Evolutionary conservation across 2,888 invertebrate genomes (phyloP), one percentile per base, ranked within the genome.

Genomic region (Actias luna): DNA sequence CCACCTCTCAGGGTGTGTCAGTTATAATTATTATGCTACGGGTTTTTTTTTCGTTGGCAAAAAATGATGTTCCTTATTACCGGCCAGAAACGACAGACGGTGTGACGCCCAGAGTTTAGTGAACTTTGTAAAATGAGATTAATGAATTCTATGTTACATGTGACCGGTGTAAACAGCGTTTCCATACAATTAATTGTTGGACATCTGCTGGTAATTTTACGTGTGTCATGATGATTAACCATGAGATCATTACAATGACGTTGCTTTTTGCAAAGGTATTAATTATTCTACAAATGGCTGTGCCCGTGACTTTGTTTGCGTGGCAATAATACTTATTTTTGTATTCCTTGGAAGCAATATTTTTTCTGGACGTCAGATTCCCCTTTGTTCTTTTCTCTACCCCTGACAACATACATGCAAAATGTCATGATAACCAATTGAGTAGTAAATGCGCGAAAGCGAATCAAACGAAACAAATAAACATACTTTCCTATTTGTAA

Each of bases 11-110:
- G 55, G 55, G 59, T 57, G 39, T 46, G 63, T 59, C 59, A 63
- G 33, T 63, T 63, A 55, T 63, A 63, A 55, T 63, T 60, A 59
- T 63, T 59, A 55, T 36, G 22, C 7, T 59, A 39, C 29, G 59
- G 22, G 50, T 64, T 71, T 70, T 64, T 71, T 70, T 70, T 68
- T 70, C 60, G 39, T 70, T 79, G 75, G 77, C 75, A 77, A 77
- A 76, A 50, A 75, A 74, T 70, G 8, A 36, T 29, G 58, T 33
- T 39, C 39, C 68, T 70, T 77, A 79, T 74, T 75, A 73, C 67
- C 75, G 75, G 71, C 64, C 29, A 25, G 42, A 62, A 66, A 36
- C 55, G 36, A 67, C 69, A 80, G 80, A 80, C 80, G 57, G 65
- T 67, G 62, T 69, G 78, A 67, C 78, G 79, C 76, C 74, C 25